Evolutionary conservation across 2,888 invertebrate species (phyloP).

Genomic region (Empis livida): DNA sequence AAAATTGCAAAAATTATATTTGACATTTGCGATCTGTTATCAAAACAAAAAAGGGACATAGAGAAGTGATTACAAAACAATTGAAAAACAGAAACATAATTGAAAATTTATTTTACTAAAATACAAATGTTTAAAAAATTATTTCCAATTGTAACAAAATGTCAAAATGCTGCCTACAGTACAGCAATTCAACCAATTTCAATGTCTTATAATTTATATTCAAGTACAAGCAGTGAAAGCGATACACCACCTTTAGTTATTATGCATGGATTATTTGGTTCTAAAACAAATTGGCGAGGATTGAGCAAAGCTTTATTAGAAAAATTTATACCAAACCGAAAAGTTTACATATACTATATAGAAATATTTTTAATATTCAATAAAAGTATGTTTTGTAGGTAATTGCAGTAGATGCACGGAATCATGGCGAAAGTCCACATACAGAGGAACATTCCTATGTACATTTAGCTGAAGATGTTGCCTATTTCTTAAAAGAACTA

Average conservation of each 20-base stretch:
- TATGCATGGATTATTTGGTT: slow-evolving; percentile 77
- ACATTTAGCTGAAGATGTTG: slow-evolving; percentile 64
- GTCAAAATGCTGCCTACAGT: neutral
- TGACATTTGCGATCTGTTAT: too few species aligned
- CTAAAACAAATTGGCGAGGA: slow-evolving; percentile 76
- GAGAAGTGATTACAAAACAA: too few species aligned
- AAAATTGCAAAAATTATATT: too few species aligned
- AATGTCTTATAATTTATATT: neutral
- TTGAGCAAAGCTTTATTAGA: slow-evolving; percentile 54
- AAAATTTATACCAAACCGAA: slow-evolving; percentile 44
- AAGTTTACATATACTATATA: too few species aligned
- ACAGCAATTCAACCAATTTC: neutral
- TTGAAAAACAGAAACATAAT: too few species aligned
- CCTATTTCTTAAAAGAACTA: slow-evolving; percentile 48
- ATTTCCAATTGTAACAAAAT: neutral
- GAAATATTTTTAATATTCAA: slow-evolving; percentile 2
- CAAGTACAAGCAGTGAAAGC: neutral
- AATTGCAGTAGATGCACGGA: slow-evolving; percentile 75
- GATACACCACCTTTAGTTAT: slow-evolving; percentile 56
- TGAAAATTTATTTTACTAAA: too few species aligned
- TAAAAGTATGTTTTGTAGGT: slow-evolving; percentile 36
- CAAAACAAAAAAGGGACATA: too few species aligned
- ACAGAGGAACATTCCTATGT: slow-evolving; percentile 54
- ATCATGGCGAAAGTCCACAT: slow-evolving; percentile 92
- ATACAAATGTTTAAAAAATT: too few species aligned